phyloP scores from a whole-genome alignment of 2,797 vertebrate genomes.

The Pseudopleuronectes americanus region DNA sequence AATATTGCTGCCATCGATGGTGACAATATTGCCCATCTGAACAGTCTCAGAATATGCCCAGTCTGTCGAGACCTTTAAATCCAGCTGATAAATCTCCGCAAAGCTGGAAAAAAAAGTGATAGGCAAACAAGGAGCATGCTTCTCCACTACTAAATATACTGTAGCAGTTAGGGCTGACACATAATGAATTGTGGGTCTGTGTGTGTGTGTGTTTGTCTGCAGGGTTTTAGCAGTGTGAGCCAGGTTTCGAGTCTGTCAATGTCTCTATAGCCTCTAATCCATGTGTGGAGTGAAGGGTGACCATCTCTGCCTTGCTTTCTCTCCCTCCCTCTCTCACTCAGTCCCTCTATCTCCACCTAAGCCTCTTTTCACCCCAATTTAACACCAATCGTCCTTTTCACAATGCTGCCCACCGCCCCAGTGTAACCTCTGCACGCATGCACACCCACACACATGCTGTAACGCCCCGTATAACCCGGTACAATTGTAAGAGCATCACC shows the following conservation, averaged over 20 bases:
- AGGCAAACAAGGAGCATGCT: constrained; percentile 27
- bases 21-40: constrained; percentile 26
- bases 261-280: constrained; percentile 79
- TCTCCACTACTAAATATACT: constrained; percentile 42
- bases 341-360: constrained; percentile 64
- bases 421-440: constrained; percentile 42
- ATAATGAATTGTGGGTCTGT: constrained; percentile 4
- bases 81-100: constrained; percentile 37
- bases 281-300: constrained; percentile 80
- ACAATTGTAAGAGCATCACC: constrained; percentile 7
- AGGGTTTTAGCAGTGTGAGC: constrained; percentile 65
- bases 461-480: constrained; percentile 1
- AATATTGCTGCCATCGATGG: constrained; percentile 16
- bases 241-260: constrained; percentile 69
- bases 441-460: constrained; percentile 31
- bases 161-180: constrained; percentile 37
- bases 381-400: constrained; percentile 79
- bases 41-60: constrained; percentile 12
- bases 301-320: constrained; percentile 64
- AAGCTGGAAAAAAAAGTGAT: constrained; percentile 33
- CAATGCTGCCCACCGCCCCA: constrained; percentile 55
- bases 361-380: constrained; percentile 82
- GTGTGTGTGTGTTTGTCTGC: constrained; percentile 32
- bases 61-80: constrained; percentile 34
- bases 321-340: constrained; percentile 29